Evolutionary conservation across 2,797 vertebrate species (phyloP).

Genomic region (Vireo griseus): DNA sequence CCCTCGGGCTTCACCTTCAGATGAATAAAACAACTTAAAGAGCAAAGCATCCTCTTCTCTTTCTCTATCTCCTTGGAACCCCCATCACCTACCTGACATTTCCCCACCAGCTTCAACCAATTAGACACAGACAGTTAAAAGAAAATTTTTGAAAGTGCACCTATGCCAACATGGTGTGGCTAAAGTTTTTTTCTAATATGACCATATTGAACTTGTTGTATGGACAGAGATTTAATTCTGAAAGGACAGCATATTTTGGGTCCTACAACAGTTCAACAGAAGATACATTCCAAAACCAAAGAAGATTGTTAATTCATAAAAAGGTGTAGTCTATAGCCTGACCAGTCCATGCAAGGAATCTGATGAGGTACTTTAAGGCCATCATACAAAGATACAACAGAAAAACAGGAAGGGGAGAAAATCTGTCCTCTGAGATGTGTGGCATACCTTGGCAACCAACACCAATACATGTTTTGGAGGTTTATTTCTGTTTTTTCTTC

Average conservation of each 20-base stretch:
- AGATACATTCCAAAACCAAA: background rate
- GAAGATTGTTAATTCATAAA: background rate
- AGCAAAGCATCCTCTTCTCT: no score
- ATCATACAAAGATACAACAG: background rate
- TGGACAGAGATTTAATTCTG: background rate
- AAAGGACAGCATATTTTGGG: background rate
- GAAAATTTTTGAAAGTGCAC: background rate
- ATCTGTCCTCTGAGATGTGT: background rate
- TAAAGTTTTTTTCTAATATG: background rate
- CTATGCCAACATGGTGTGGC: background rate
- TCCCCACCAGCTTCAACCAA: background rate
- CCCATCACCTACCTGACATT: background rate
- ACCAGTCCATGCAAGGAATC: background rate
- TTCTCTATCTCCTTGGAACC: no score
- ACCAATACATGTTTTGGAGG: background rate
- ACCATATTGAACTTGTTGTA: background rate
- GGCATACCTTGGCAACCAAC: background rate
- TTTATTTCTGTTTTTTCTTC: background rate
- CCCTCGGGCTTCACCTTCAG: no score
- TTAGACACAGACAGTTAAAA: background rate
- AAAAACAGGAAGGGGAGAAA: rapidly evolving
- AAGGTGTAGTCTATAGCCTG: background rate
- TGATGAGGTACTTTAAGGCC: background rate
- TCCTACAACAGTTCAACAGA: background rate
- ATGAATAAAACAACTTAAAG: no score